Evolutionary conservation across 2,888 invertebrate species (phyloP), one percentile per base, ranked within the genome.

Genomic region (Plagodis pulveraria): DNA sequence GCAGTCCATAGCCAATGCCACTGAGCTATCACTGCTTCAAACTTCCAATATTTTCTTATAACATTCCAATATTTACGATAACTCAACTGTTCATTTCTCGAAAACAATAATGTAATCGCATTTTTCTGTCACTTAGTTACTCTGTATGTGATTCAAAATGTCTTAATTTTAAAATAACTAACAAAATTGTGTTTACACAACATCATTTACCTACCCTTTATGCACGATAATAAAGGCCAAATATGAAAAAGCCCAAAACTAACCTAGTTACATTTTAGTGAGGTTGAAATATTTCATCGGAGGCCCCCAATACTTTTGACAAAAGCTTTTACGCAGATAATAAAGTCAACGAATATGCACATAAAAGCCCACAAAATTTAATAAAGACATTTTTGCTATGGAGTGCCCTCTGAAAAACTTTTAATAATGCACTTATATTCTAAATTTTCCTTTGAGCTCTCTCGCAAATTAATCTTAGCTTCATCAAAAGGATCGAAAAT

Each of bases 371-470:
- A 81, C 86, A 86, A 90, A 71, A 90, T 89, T 89, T 87, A 89
- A 91, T 90, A 88, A 90, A 86, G 86, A 84, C 79, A 88, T 89
- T 89, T 80, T 87, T 81, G 80, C 77, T 76, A 81, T 78, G 80
- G 82, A 88, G 85, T 85, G 80, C 84, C 77, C 86, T 83, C 78
- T 81, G 77, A 85, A 82, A 84, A 85, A 85, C 83, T 81, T 89
- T 88, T 87, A 91, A 88, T 89, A 89, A 91, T 91, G 88, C 89
- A 91, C 89, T 90, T 90, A 89, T 84, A 87, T 89, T 89, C 89
- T 83, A 86, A 89, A 90, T 87, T 86, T 87, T 87, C 88, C 87
- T 89, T 91, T 91, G 89, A 88, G 81, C 81, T 76, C 69, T 85
- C 88, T 80, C 83, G 49, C 80, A 89, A 87, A 91, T 91, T 91